phyloP scores from a whole-genome alignment of 1,140 invertebrate genomes.

The Brachionus calyciflorus region DNA sequence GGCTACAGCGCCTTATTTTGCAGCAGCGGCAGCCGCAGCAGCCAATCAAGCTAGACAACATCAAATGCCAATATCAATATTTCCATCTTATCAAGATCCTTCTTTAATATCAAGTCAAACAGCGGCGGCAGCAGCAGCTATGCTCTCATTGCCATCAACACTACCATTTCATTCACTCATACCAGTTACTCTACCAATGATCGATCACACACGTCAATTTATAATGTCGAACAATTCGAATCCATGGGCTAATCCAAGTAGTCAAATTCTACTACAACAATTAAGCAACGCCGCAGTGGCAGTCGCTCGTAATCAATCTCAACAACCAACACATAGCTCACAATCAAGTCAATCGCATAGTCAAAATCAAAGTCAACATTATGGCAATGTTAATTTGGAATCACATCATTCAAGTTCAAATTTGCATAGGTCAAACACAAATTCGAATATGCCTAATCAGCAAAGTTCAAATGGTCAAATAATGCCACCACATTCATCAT shows the following conservation, averaged over 20 bases:
- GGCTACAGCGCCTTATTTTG: slow-evolving; percentile 11
- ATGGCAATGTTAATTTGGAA: background rate
- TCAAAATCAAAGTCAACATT: slow-evolving; percentile 20
- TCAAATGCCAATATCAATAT: slow-evolving; percentile 40
- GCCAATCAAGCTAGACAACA: slow-evolving; percentile 14
- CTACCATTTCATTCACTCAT: slow-evolving; percentile 36
- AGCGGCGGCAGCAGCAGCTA: slow-evolving; percentile 31
- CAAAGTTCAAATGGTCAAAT: background rate
- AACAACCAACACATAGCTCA: background rate
- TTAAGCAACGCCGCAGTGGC: background rate
- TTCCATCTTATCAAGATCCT: slow-evolving; percentile 32
- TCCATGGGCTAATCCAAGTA: background rate
- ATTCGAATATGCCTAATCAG: background rate
- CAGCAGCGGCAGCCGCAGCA: slow-evolving; percentile 22
- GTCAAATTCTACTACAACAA: slow-evolving; percentile 10
- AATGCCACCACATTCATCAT: background rate
- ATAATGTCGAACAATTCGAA: slow-evolving; percentile 17
- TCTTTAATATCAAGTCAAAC: slow-evolving; percentile 11
- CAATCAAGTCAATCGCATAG: background rate
- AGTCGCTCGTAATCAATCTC: background rate
- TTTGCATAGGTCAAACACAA: background rate
- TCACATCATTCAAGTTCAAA: background rate
- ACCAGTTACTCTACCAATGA: slow-evolving; percentile 43
- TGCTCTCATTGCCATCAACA: slow-evolving; percentile 21
- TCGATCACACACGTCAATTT: slow-evolving; percentile 40